These are phyloP conservation scores for Gymnorhina tibicen DNA, from an alignment of 2,113 vertebrate species.

Conservation along the genomic window DNA sequence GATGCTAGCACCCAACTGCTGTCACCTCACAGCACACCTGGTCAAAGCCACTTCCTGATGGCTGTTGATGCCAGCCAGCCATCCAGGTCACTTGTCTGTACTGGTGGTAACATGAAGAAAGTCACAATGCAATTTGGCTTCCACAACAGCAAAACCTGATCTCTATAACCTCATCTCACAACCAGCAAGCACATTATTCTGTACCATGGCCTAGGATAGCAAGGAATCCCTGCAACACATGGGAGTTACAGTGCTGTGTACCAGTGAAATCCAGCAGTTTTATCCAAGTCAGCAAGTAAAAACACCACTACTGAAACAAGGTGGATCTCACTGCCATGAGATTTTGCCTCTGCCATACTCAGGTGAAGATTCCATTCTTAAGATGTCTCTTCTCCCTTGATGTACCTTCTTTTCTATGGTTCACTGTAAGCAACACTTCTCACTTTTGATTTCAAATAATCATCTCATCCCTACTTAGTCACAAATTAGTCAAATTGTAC, in stretches of 20 bases:
- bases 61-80: not conserved
- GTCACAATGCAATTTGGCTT: not conserved
- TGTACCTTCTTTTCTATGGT: not conserved
- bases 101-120: not conserved
- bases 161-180: not conserved
- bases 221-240: not conserved
- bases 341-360: not conserved
- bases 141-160: not conserved
- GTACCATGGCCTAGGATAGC: not conserved
- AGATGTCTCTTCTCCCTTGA: not conserved
- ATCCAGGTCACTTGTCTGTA: not conserved
- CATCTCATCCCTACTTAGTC: not conserved
- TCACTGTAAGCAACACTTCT: not conserved
- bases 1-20: not conserved
- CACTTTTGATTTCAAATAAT: not conserved
- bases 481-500: constrained; percentile 9
- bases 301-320: not conserved
- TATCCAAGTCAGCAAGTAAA: not conserved
- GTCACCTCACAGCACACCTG: not conserved
- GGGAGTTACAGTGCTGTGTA: not conserved
- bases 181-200: not conserved
- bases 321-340: not conserved
- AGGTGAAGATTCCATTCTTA: not conserved
- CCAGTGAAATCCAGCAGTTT: not conserved
- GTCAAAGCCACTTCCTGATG: not conserved